Conservation (phyloP, 2,797 vertebrate species). For the Arnoldichthys spilopterus region DNA sequence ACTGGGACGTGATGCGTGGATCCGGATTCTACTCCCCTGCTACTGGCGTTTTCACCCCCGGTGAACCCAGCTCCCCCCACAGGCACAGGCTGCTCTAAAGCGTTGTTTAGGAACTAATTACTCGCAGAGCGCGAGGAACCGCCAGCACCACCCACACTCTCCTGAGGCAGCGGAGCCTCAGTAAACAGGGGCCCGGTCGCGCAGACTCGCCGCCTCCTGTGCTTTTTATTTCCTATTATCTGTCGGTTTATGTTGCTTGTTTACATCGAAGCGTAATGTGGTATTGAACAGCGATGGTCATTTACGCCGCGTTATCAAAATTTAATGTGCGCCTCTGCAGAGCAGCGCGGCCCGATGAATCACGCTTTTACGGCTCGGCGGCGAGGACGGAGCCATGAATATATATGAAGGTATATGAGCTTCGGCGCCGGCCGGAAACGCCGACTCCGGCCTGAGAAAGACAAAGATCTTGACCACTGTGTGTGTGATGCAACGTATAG, state of each 20-base stretch:
- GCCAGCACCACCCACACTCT: slow-evolving; percentile 23
- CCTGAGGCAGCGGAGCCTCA: slow-evolving; percentile 5
- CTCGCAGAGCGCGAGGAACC: slow-evolving; percentile 19
- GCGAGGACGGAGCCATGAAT: slow-evolving; percentile 2
- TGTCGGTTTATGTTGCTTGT: background rate
- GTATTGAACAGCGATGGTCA: slow-evolving; percentile 7
- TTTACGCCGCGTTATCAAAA: slow-evolving; percentile 18
- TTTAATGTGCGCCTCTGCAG: slow-evolving; percentile 24
- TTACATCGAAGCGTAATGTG: slow-evolving; percentile 23
- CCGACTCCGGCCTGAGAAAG: background rate
- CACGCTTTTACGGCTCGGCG: background rate
- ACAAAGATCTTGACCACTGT: background rate
- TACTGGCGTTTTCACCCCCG: too few species aligned
- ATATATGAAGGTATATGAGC: slow-evolving; percentile 14
- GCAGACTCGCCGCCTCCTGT: background rate
- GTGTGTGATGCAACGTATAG: slow-evolving; percentile 28
- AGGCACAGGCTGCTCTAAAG: slow-evolving; percentile 4
- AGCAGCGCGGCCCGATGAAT: background rate
- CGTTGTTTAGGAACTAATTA: slow-evolving; percentile 34
- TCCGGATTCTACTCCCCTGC: too few species aligned
- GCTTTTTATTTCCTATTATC: background rate
- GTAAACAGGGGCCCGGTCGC: slow-evolving; percentile 15
- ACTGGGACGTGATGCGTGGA: too few species aligned
- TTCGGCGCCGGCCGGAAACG: background rate
- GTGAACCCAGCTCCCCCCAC: background rate